Conservation (phyloP, 2,797 vertebrate species). For the Lycodopsis pacificus region DNA sequence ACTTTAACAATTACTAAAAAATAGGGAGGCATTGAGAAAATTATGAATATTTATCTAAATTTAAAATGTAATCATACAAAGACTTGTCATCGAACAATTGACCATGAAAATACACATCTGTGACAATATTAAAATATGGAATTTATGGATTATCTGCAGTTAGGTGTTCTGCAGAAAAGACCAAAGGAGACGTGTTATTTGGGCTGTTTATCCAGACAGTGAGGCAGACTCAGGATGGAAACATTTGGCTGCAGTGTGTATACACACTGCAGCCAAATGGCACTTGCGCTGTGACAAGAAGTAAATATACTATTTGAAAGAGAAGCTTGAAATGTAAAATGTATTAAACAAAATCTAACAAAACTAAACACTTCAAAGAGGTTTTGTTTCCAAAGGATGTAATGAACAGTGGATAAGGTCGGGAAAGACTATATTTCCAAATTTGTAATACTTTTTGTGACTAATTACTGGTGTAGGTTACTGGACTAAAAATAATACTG, state of each 20-base stretch:
- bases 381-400: neutral
- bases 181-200: neutral
- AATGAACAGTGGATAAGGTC: neutral
- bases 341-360: conserved; percentile 3
- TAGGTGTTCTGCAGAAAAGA: neutral
- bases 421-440: neutral
- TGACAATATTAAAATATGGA: neutral
- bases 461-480: neutral
- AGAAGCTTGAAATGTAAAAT: neutral
- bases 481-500: conserved; percentile 2
- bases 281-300: conserved; percentile 10
- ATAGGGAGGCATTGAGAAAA: neutral
- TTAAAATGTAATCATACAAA: neutral
- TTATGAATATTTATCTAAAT: neutral
- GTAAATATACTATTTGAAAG: conserved; percentile 9
- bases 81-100: neutral
- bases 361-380: conserved; percentile 16
- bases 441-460: neutral
- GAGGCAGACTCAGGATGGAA: conserved; percentile 37
- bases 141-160: neutral
- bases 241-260: conserved; percentile 27
- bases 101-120: neutral
- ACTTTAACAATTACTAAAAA: neutral
- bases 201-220: conserved; percentile 41
- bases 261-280: conserved; percentile 5